These are phyloP conservation scores for Xenopus borealis DNA, from an alignment of 2,113 vertebrate genomes.

Conservation along the genomic window DNA sequence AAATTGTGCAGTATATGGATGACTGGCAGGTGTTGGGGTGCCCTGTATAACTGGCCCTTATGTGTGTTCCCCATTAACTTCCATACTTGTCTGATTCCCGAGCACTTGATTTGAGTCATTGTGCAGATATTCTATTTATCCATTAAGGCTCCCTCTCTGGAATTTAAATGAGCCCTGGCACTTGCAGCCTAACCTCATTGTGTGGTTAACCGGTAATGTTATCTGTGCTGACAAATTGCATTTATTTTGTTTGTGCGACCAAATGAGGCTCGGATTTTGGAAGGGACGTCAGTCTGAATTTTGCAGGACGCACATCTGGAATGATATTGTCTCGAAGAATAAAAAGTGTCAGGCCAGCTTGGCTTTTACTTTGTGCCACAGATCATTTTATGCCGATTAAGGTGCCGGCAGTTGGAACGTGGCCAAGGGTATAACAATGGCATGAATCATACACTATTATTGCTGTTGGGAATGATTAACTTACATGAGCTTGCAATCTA, in stretches of 20 bases:
- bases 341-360: slow-evolving; percentile 11
- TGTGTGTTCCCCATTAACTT: no score
- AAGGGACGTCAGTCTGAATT: slow-evolving; percentile 68
- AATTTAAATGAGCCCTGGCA: slow-evolving; percentile 37
- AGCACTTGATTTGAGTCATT: slow-evolving; percentile 5
- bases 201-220: slow-evolving; percentile 61
- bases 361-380: no score
- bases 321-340: slow-evolving; percentile 69
- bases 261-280: slow-evolving; percentile 73
- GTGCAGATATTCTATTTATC: slow-evolving; percentile 32
- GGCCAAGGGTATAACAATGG: no score
- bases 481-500: no score
- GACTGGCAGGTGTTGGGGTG: no score
- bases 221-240: slow-evolving; percentile 78
- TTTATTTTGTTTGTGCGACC: slow-evolving; percentile 67
- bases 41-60: no score
- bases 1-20: no score
- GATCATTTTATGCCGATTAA: no score
- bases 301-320: slow-evolving; percentile 79
- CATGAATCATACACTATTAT: no score
- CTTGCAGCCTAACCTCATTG: slow-evolving; percentile 30
- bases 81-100: no score
- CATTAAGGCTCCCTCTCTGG: slow-evolving; percentile 20
- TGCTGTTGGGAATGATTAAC: no score
- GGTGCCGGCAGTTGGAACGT: no score